Evolutionary conservation across 2,113 vertebrate genomes (phyloP).

Genomic region (Chloroceryle aenea): DNA sequence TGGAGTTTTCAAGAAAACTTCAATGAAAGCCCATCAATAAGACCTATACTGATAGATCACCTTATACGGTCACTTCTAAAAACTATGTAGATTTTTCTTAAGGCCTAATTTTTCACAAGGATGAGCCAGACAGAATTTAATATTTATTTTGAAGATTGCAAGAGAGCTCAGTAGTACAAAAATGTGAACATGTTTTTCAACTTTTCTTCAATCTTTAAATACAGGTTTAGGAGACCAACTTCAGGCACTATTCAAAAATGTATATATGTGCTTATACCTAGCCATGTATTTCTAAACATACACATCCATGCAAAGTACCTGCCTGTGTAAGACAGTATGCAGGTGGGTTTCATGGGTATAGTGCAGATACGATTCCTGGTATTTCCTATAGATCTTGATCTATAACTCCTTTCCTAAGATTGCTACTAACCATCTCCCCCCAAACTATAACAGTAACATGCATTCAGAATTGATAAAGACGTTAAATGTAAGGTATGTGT

Average conservation of each 20-base stretch:
- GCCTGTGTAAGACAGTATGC: background rate
- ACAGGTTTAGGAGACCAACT: background rate
- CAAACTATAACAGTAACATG: background rate
- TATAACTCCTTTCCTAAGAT: background rate
- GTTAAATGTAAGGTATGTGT: no score
- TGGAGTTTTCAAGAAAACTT: background rate
- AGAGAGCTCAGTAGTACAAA: background rate
- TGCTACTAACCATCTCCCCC: background rate
- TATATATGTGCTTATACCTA: background rate
- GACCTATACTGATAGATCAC: background rate
- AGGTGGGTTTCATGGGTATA: background rate
- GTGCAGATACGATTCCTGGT: background rate
- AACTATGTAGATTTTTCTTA: background rate
- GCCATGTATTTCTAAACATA: background rate
- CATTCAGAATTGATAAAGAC: background rate
- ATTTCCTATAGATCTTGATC: background rate
- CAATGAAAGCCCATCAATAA: background rate
- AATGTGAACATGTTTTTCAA: background rate
- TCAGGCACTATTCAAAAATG: background rate
- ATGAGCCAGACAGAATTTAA: background rate
- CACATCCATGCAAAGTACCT: background rate
- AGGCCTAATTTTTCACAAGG: background rate
- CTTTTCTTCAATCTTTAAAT: background rate
- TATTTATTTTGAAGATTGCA: background rate
- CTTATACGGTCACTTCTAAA: background rate